phyloP scores from a whole-genome alignment of 2,113 vertebrate species.

The Condylura cristata region DNA sequence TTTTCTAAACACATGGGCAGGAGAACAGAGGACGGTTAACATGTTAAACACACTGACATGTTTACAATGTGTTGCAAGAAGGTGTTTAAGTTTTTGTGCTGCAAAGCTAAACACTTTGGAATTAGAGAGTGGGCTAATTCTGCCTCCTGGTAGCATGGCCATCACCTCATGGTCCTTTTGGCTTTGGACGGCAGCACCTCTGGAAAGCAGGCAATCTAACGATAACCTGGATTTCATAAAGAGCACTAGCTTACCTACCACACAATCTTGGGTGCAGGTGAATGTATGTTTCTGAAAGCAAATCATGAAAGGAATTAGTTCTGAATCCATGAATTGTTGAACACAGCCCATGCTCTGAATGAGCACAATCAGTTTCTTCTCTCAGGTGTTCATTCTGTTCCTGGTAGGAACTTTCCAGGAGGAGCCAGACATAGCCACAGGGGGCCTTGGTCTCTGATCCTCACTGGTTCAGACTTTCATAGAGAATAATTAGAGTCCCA shows the following conservation, averaged over 20 bases:
- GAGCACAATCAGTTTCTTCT: slow-evolving; percentile 51
- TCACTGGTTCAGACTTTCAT: not conserved
- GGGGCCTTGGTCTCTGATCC: not conserved
- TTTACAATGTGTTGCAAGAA: slow-evolving; percentile 91
- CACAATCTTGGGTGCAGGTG: slow-evolving; percentile 1
- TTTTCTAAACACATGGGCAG: slow-evolving; percentile 85
- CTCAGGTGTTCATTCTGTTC: not conserved
- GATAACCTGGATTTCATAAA: slow-evolving; percentile 57
- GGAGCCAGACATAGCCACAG: not conserved
- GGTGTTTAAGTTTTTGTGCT: slow-evolving; percentile 89
- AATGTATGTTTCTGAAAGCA: slow-evolving; percentile 67
- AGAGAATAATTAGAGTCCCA: not conserved
- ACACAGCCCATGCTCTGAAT: slow-evolving; percentile 43
- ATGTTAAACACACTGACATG: slow-evolving; percentile 91
- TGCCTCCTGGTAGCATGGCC: slow-evolving; percentile 78
- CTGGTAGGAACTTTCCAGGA: not conserved
- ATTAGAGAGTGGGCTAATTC: slow-evolving; percentile 88
- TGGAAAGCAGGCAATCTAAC: slow-evolving; percentile 3
- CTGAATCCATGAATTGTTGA: slow-evolving; percentile 56
- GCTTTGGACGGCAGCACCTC: slow-evolving; percentile 56
- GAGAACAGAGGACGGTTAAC: slow-evolving; percentile 87
- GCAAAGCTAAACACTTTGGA: slow-evolving; percentile 88
- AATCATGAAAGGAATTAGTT: slow-evolving; percentile 56
- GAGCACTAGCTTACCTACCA: not conserved
- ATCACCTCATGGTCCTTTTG: slow-evolving; percentile 78